phyloP scores from a whole-genome alignment of 2,888 invertebrate species.

The Schizaphis graminum region DNA sequence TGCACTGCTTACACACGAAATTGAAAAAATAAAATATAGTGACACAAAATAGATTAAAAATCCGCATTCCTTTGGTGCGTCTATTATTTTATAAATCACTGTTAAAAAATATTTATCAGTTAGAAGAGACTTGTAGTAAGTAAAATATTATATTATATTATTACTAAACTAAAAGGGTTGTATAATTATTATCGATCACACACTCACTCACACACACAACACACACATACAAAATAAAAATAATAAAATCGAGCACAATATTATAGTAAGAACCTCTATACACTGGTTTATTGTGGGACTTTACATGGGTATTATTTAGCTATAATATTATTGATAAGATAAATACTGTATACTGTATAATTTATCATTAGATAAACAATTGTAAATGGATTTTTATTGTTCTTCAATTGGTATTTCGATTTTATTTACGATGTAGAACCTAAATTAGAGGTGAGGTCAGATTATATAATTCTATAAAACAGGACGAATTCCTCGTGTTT shows the following conservation, averaged over 20 bases:
- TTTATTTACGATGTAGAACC: not conserved
- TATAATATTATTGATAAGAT: not conserved
- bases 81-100: not conserved
- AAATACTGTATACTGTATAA: not conserved
- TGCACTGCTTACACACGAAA: not conserved
- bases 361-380: not conserved
- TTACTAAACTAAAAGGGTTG: not conserved
- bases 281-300: not conserved
- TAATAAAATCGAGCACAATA: not conserved
- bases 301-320: not conserved
- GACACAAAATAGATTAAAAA: not conserved
- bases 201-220: not conserved
- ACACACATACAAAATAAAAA: not conserved
- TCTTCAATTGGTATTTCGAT: not conserved
- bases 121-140: not conserved
- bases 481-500: not conserved
- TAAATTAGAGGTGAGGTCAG: not conserved
- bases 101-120: not conserved
- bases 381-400: slow-evolving; percentile 8
- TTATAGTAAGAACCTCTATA: not conserved
- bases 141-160: not conserved
- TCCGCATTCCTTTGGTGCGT: not conserved
- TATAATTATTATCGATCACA: not conserved
- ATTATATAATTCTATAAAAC: not conserved
- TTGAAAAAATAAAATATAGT: not conserved